Percentiles rank a stretch among this genome's conserved stretches.
These are phyloP conservation scores for Dexiosoma caninum DNA, from an alignment of 2,888 invertebrate genomes.

Conservation along the genomic window DNA sequence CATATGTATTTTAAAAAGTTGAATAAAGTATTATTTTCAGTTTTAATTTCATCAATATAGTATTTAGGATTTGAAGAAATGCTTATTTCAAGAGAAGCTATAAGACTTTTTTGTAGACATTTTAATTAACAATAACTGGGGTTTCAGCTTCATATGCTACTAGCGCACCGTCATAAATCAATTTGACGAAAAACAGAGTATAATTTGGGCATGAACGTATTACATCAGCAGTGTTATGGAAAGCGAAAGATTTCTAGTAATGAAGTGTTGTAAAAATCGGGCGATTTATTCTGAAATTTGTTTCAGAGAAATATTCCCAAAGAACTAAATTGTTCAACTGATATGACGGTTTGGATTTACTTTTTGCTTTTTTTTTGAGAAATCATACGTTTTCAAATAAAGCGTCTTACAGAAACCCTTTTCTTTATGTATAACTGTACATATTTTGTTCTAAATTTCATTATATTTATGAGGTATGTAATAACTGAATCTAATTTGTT, in stretches of 20 bases:
- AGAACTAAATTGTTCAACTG: no score
- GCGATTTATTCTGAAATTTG: no score
- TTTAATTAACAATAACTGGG: background rate
- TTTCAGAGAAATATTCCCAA: no score
- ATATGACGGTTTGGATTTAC: no score
- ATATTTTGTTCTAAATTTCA: background rate
- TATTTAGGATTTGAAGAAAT: background rate
- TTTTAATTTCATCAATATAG: no score
- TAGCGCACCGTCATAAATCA: background rate
- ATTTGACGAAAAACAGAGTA: background rate
- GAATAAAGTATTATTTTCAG: background rate
- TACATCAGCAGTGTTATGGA: background rate
- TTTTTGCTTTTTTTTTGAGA: no score
- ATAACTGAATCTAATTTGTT: background rate
- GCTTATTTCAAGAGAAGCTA: slow-evolving; percentile 1
- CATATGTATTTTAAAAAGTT: background rate
- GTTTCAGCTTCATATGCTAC: background rate
- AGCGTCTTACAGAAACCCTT: no score
- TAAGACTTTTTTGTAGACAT: background rate
- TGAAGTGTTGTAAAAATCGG: no score
- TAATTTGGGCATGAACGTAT: background rate
- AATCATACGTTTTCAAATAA: no score
- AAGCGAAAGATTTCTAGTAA: no score
- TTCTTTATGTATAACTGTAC: no score
- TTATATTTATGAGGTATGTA: background rate